phyloP scores from a whole-genome alignment of 1,140 invertebrate species.

The Harpegnathos saltator region DNA sequence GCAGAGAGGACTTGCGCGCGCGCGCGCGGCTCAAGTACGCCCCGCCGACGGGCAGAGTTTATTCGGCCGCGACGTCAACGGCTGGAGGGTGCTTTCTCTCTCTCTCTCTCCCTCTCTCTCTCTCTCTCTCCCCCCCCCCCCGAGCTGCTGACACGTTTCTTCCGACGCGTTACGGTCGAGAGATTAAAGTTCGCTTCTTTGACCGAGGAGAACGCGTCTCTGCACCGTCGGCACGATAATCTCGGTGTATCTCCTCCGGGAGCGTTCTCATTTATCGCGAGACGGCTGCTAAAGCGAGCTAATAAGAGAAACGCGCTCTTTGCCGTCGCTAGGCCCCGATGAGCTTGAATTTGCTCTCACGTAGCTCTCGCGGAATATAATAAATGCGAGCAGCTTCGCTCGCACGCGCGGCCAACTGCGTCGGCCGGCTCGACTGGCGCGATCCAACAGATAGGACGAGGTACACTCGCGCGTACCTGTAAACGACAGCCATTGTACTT shows the following conservation, averaged over 20 bases:
- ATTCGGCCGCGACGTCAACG: slow-evolving; percentile 29
- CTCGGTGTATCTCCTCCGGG: slow-evolving; percentile 7
- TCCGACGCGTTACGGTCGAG: slow-evolving; percentile 37
- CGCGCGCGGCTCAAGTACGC: neutral
- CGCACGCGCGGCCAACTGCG: slow-evolving; percentile 62
- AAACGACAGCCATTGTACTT: slow-evolving; percentile 70
- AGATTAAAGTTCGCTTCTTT: slow-evolving; percentile 46
- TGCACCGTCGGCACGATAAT: slow-evolving; percentile 11
- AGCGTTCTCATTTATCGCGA: slow-evolving; percentile 53
- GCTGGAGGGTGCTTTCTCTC: too few relatives aligned
- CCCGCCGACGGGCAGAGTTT: slow-evolving; percentile 5
- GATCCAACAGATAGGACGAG: slow-evolving; percentile 16
- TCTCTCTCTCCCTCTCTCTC: neutral
- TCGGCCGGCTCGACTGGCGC: slow-evolving; percentile 37
- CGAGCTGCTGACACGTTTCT: slow-evolving; percentile 48
- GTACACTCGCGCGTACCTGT: slow-evolving; percentile 47
- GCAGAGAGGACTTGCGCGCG: slow-evolving; percentile 3
- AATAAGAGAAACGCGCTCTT: slow-evolving; percentile 54
- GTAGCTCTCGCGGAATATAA: slow-evolving; percentile 65
- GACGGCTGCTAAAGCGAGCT: slow-evolving; percentile 35
- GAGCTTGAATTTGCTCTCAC: slow-evolving; percentile 68
- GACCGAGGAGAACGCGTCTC: neutral
- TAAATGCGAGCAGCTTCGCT: slow-evolving; percentile 58
- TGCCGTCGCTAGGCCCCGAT: slow-evolving; percentile 53
- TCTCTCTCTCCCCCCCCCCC: neutral